Evolutionary conservation across 2,888 invertebrate genomes (phyloP).

Genomic region (Hypolimnas misippus): DNA sequence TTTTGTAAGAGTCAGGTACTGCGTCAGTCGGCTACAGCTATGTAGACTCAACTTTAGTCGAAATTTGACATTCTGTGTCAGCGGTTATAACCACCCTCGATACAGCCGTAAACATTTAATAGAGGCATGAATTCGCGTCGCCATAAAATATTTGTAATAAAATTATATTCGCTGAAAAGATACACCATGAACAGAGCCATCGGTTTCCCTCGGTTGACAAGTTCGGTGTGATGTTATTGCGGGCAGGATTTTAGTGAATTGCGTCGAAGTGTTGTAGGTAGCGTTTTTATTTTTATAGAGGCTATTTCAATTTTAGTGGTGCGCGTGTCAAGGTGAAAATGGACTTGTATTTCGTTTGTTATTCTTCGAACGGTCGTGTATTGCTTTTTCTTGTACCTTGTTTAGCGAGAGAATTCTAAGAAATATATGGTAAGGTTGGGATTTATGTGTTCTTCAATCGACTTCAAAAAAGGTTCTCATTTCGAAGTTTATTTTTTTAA

Average conservation of each 20-base stretch:
- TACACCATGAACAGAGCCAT: slow-evolving; percentile 21
- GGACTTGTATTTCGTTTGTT: not conserved
- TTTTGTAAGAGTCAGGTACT: no score
- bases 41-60: no score
- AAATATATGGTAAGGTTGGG: not conserved
- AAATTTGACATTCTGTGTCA: no score
- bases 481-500: no score
- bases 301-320: slow-evolving; percentile 6
- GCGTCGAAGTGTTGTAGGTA: not conserved
- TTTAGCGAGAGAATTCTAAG: not conserved
- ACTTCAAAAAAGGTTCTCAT: no score
- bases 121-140: slow-evolving; percentile 51
- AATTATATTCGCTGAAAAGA: slow-evolving; percentile 58
- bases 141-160: slow-evolving; percentile 70
- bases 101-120: slow-evolving; percentile 64
- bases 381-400: not conserved
- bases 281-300: not conserved
- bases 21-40: no score
- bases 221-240: slow-evolving; percentile 36
- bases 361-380: not conserved
- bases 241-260: slow-evolving; percentile 19
- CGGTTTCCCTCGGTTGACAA: slow-evolving; percentile 35
- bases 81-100: no score
- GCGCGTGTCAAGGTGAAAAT: not conserved
- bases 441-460: no score